Base-by-base conservation (phyloP, 2,888 invertebrate genomes). In the Plagodis pulveraria region DNA sequence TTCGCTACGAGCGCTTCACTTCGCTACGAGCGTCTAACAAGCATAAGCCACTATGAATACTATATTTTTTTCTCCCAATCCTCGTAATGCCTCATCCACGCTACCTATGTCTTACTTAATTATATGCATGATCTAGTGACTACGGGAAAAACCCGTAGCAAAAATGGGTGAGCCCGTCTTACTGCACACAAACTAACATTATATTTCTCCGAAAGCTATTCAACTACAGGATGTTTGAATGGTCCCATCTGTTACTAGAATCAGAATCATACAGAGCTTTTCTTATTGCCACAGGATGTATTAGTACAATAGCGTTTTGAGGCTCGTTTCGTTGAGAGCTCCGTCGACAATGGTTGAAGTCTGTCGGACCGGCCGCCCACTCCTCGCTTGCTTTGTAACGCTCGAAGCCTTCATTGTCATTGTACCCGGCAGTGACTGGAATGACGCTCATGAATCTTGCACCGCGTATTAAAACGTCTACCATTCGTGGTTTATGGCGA, bases 361-460 rank as follows among this genome's bases (percentile, higher is more conserved):
- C 33, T 35, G 6, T 40, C 10, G 8, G 10, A 40, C 8, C 2
- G 10, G 56, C 50, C 63, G 59, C 68, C 68, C 64, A 66, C 68
- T 50, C 50, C 46, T n/a, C 5, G 32, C 7, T 40, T 40, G 40
- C 40, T 40, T 9, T 9, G 40, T 40, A 11, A 42, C 12, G 41
- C 41, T 50, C 50, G 55, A 47, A 48, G 58, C 56, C 62, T 53
- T 65, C 63, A 64, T 68, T 68, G 67, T 66, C 36, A 36, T 36
- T 36, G 36, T 36, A 6, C 50, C 57, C 50, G 59, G 52, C 12
- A 50, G 50, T 50, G 50, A 45, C 47, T 45, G 48, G 54, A 56
- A 62, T 58, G 61, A 69, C 65, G 63, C 61, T 66, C 65, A 67
- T 65, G 67, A 67, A 68, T 73, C 64, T 66, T 54, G 61, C 60